These are phyloP conservation scores for Carpatolechia fugitivella DNA, from an alignment of 2,888 invertebrate genomes.

Conservation along the genomic window DNA sequence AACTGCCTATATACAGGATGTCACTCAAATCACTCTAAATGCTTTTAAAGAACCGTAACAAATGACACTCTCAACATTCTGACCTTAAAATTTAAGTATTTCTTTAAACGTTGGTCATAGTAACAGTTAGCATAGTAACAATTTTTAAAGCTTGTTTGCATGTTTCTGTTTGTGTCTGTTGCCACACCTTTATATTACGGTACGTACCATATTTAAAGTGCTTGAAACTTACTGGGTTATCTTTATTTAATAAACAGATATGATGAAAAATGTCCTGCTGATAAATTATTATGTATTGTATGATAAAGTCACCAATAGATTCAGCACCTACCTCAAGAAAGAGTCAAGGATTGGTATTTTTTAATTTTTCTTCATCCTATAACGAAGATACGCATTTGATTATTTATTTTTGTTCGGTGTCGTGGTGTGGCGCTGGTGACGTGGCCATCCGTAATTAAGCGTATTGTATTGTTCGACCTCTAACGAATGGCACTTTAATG, in stretches of 20 bases:
- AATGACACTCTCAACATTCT: not conserved
- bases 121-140: no score
- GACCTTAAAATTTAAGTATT: not conserved
- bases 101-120: no score
- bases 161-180: no score
- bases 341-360: not conserved
- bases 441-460: conserved; percentile 1
- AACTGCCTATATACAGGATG: conserved; percentile 42
- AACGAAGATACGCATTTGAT: not conserved
- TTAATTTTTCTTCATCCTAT: not conserved
- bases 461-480: not conserved
- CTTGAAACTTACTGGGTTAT: no score
- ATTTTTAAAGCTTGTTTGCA: no score
- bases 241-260: no score
- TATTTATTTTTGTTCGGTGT: not conserved
- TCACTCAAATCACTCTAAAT: conserved; percentile 20
- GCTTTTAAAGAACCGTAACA: not conserved
- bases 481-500: conserved; percentile 31
- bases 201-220: no score
- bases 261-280: no score
- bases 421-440: not conserved
- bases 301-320: no score
- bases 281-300: no score
- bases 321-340: no score
- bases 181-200: no score